Evolutionary conservation across 2,797 vertebrate species (phyloP), one percentile per base, ranked within the genome.

Genomic region (Gambusia yucatana): DNA sequence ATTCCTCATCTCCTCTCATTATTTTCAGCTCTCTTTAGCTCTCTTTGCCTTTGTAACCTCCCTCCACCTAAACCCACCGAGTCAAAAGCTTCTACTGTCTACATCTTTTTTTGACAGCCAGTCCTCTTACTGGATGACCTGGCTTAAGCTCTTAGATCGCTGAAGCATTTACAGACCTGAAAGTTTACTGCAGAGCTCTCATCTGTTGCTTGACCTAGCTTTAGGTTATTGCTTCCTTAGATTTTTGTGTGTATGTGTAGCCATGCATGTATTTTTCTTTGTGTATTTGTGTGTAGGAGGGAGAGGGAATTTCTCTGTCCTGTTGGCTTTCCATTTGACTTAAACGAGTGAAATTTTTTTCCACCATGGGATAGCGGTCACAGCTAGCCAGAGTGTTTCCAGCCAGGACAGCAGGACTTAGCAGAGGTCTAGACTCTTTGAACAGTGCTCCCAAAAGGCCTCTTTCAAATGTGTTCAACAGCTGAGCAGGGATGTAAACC

Each of bases 141-240:
- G 85, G 79, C 90, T 90, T 93, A 84, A 81, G 74, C 85, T 81
- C 82, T 73, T 78, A 55, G 83, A 36, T 73, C 55, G 77, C 70
- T 55, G 76, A 75, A 79, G 80, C 47, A 80, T 87, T 89, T 85
- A 79, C 11, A 77, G 76, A 86, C 81, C 82, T 65, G 74, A 78
- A 81, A 76, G 75, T 84, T 87, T 82, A 69, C 67, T 46, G 80
- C 30, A 2, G 33, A 75, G 72, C 78, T 77, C 75, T 57, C 81
- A 75, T 86, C 65, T 72, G 79, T 83, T 85, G 89, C 87, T 87
- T 90, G 90, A 92, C 90, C 84, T 79, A 76, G 78, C 86, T 89
- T 92, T 75, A 77, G 69, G 63, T 77, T 46, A 75, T 75, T 73
- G 22, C 82, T 44, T 48, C 80, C 47, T 82, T 72, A 10, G 0